Percentiles rank a stretch among this genome's conserved stretches.
Conservation (phyloP, 2,888 invertebrate species). For the Drosophila prostipennis region DNA sequence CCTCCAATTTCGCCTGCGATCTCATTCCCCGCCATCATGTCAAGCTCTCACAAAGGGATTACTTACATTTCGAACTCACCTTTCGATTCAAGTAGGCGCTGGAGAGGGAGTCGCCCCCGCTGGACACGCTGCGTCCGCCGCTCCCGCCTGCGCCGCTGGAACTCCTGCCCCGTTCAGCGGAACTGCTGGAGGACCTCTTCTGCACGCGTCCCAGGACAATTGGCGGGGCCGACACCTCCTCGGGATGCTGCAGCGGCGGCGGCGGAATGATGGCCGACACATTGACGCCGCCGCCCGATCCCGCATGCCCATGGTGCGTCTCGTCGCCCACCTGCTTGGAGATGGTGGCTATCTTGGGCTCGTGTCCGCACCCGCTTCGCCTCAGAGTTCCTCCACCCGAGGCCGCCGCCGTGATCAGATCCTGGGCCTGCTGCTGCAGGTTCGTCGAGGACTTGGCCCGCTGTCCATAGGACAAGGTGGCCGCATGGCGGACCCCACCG, state of each 20-base stretch:
- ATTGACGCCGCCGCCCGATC: constrained; percentile 36
- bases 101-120: constrained; percentile 61
- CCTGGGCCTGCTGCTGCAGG: constrained; percentile 63
- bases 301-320: constrained; percentile 40
- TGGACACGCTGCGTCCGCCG: constrained; percentile 59
- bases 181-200: constrained; percentile 65
- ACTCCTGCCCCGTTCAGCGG: constrained; percentile 63
- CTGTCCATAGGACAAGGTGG: constrained; percentile 70
- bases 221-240: constrained; percentile 74
- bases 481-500: constrained; percentile 52
- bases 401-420: constrained; percentile 52
- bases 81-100: constrained; percentile 81
- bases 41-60: constrained; percentile 62
- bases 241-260: constrained; percentile 74
- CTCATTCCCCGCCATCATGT: constrained; percentile 46
- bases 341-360: constrained; percentile 83
- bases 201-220: constrained; percentile 81
- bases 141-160: constrained; percentile 36
- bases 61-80: constrained; percentile 81
- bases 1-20: constrained; percentile 24
- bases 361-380: constrained; percentile 71
- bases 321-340: constrained; percentile 83
- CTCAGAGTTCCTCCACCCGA: constrained; percentile 31
- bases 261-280: constrained; percentile 68
- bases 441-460: constrained; percentile 73